Evolutionary conservation across 64 coral and sea anemone species (phyloP).

Genomic region (Stylophora pistillata): DNA sequence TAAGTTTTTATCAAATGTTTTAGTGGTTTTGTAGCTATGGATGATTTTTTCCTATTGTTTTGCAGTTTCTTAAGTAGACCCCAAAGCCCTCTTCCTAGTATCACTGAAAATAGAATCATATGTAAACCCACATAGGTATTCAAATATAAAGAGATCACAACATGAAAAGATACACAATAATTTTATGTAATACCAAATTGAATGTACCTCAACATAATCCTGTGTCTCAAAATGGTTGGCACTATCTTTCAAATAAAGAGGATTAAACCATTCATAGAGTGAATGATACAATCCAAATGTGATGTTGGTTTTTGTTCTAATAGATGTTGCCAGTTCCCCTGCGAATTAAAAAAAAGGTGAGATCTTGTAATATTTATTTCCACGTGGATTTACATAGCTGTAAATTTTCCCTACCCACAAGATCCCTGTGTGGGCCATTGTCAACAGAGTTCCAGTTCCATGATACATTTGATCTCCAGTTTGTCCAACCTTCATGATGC

Average conservation of each 20-base stretch:
- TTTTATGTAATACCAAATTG: background rate
- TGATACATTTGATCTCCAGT: conserved; percentile 92
- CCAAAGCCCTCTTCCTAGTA: too few relatives aligned
- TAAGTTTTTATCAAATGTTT: too few relatives aligned
- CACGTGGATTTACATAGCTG: background rate
- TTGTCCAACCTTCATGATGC: conserved; percentile 92
- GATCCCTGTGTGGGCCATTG: conserved; percentile 88
- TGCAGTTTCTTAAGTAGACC: too few relatives aligned
- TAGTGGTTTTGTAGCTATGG: too few relatives aligned
- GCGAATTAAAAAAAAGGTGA: background rate
- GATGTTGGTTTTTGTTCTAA: conserved; percentile 72
- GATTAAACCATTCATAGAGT: conserved; percentile 95
- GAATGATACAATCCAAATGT: conserved; percentile 97
- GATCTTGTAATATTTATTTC: too few relatives aligned
- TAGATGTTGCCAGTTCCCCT: conserved; percentile 85
- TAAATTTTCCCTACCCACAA: conserved; percentile 50
- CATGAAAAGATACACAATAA: background rate
- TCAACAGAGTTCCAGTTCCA: conserved; percentile 98
- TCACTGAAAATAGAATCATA: too few relatives aligned
- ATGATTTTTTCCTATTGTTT: background rate
- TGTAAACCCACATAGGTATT: background rate
- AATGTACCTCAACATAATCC: conserved; percentile 71
- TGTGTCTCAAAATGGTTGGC: conserved; percentile 66
- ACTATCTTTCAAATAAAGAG: conserved; percentile 81
- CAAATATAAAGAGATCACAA: background rate